A percentile compares a stretch with the other conserved stretches of the same genome.
Conservation (phyloP, 2,888 invertebrate species). For the Cephus nigrinus region DNA sequence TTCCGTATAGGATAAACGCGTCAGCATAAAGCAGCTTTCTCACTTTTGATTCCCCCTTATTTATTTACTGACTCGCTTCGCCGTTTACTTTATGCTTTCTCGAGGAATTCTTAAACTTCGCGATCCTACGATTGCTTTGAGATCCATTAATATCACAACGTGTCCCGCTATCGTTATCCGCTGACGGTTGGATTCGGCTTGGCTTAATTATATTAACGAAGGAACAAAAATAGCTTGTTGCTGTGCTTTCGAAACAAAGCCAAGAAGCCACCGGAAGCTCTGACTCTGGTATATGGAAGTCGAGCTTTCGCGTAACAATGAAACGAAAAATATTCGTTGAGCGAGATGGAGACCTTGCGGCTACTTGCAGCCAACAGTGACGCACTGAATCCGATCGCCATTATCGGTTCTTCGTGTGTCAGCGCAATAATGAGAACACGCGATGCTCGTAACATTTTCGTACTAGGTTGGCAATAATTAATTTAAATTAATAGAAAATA, state of each 20-base stretch:
- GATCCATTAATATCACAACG: constrained; percentile 56
- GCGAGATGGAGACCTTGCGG: neutral
- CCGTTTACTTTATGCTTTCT: neutral
- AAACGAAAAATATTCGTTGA: neutral
- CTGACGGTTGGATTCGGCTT: constrained; percentile 7
- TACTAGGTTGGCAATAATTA: constrained; percentile 16
- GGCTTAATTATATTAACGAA: neutral
- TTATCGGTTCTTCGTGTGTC: neutral
- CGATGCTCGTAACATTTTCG: neutral
- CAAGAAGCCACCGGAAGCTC: neutral
- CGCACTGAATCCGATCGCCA: constrained; percentile 10
- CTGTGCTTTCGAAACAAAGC: neutral
- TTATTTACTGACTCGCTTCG: neutral
- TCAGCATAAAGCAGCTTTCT: neutral
- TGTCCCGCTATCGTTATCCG: constrained; percentile 29
- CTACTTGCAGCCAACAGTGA: neutral
- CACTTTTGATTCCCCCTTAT: neutral
- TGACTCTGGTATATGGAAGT: neutral
- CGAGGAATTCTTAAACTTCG: constrained; percentile 9
- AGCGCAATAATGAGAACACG: constrained; percentile 9
- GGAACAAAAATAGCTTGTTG: neutral
- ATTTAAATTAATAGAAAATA: constrained; percentile 18
- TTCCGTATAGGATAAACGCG: neutral
- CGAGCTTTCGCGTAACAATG: neutral
- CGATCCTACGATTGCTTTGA: constrained; percentile 52